Base-by-base conservation (phyloP, 2,113 vertebrate species). In the Syngnathus scovelli region DNA sequence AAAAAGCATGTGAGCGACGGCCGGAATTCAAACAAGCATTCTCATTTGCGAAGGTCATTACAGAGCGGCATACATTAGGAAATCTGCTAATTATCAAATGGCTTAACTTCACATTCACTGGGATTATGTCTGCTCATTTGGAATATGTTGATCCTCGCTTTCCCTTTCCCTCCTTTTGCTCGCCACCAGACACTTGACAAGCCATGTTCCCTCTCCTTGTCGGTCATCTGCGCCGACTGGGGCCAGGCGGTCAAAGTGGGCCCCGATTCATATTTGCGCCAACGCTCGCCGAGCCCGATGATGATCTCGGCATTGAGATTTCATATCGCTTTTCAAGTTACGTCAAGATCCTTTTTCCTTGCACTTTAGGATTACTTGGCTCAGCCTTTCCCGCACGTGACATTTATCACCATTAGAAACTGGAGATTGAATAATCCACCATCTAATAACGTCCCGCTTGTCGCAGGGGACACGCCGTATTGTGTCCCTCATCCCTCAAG, bases 51-150 rank as follows among this genome's bases (percentile, higher is more conserved):
- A 86, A 91, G 88, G 85, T 91, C 88, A 90, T 91, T 90, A 87
- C 88, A 89, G 86, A 70, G 81, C 82, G 74, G 85, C 87, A 86
- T 90, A 89, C 87, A 89, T 90, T 90, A 89, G 85, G 86, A 88
- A 90, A 87, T 84, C 87, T 84, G 78, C 87, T 92, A 90, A 92
- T 92, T 91, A 90, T 90, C 88, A 90, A 89, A 89, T 87, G 86
- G 86, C 90, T 91, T 91, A 90, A 89, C 88, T 89, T 81, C 86
- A 89, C 85, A 89, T 89, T 88, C 80, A 88, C 81, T 74, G 78
- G 90, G 89, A 90, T 89, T 90, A 90, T 87, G 87, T 84, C 88
- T 87, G 75, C 88, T 88, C 88, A 83, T 88, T 89, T 86, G 78
- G 89, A 90, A 81, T 85, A 85, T 87, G 86, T 87, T 89, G 85